Evolutionary conservation across 2,113 vertebrate genomes (phyloP), one percentile per base, ranked within the genome.

Genomic region (Patagioenas fasciata): DNA sequence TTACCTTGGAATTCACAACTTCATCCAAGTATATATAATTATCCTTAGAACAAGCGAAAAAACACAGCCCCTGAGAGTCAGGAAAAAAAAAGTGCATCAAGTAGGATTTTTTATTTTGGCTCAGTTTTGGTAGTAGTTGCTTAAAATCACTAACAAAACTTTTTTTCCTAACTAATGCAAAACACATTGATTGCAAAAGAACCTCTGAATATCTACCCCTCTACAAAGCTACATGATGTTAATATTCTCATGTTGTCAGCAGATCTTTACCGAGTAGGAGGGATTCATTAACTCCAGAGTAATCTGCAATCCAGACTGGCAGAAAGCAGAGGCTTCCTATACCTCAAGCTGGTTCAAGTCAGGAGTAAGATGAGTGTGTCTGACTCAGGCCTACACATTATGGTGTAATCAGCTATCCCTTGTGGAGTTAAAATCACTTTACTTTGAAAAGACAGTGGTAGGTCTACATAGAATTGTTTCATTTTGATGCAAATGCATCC

Each of bases 261-360:
- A 90, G 56, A 70, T 92, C 89, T 95, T 93, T 80, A 83, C 62
- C 0, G 2, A 85, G 90, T 91, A 80, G 82, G 94, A 95, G 92
- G 78, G 91, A 92, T 89, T 95, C 73, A 94, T 95, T 96, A 97
- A 74, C 92, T 80, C 81, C 62, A 75, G 67, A 32, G 77, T 85
- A 89, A 93, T 96, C 72, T 91, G 81, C 90, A 95, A 65, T 80
- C 83, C 80, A 89, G 94, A 54, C 74, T 62, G 85, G 74, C 77
- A 93, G 83, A 91, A 86, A 94, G 79, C 85, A 87, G 62, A 58
- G 72, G 24, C 32, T 83, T 62, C 69, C n/a, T 25, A 3, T 26
- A 74, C 50, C 73, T 91, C 89, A 85, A 92, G 80, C 53, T 93
- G 89, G 78, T 71, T 97, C 62, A 57, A 81, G 64, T 80, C 77